Evolutionary conservation across 1,140 invertebrate species (phyloP).

Genomic region (Lineus longissimus): DNA sequence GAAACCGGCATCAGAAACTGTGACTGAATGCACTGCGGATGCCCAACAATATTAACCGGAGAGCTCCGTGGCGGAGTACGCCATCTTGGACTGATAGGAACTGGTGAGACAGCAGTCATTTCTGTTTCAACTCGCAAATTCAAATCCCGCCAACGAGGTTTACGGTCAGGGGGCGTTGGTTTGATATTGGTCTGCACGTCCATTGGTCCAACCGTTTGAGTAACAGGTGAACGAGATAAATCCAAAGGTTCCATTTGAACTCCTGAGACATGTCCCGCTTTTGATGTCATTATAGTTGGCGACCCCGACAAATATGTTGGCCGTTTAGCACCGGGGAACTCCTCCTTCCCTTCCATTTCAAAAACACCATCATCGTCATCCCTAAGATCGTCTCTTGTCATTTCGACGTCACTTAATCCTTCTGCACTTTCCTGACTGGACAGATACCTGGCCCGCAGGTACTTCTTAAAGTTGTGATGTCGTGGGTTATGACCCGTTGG

Average conservation of each 20-base stretch:
- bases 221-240: neutral
- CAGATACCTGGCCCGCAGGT: neutral
- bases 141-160: too few relatives aligned
- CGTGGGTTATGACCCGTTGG: neutral
- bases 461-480: slow-evolving; percentile 6
- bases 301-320: neutral
- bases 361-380: neutral
- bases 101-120: too few relatives aligned
- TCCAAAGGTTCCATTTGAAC: slow-evolving; percentile 3
- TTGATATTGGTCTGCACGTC: too few relatives aligned
- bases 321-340: neutral
- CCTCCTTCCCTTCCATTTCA: neutral
- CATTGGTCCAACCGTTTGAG: neutral
- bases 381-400: neutral
- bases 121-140: too few relatives aligned
- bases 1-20: too few relatives aligned
- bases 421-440: slow-evolving; percentile 5
- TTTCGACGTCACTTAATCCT: slow-evolving; percentile 2
- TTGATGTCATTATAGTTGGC: neutral
- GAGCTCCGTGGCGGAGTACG: too few relatives aligned
- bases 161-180: too few relatives aligned
- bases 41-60: too few relatives aligned
- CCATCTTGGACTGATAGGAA: too few relatives aligned
- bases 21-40: too few relatives aligned
- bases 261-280: too few relatives aligned